Base-by-base conservation (phyloP, 2,888 invertebrate species). In the Heteromyza rotundicornis region DNA sequence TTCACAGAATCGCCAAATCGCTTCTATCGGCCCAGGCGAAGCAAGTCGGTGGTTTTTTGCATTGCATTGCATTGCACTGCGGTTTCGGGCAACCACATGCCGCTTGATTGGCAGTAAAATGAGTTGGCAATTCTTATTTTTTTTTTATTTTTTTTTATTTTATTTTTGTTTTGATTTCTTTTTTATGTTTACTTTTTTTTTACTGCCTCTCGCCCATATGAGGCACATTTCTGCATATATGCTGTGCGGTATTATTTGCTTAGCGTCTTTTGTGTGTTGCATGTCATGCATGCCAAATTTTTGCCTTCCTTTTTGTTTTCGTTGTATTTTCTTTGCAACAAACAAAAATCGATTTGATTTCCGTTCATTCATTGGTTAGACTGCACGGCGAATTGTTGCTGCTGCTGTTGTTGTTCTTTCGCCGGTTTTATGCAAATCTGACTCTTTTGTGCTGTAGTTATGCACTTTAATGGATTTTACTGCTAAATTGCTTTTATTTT, bases 321-420 rank as follows among this genome's bases (percentile, higher is more conserved):
- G 10, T 7, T 27, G 5, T 27, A 7, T 27, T 27, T 27, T n/a
- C 2, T 52, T 49, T 57, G 32, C 49, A 44, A 47, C 23, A n/a
- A n/a, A n/a, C n/a, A n/a, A n/a, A 63, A 71, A 66, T 71, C 69
- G 70, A 70, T 68, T 64, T 64, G 20, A 16, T 51, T 59, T 51
- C 47, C 59, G 27, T 49, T 49, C 49, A 20, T 49, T 19, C 49
- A 19, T 47, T 22, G 2, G 19, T 17, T 16, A n/a, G 27, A 7
- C n/a, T 40, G 40, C 14, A n/a, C 40, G 14, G 10, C 40, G 5
- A 3, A n/a, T 10, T 40, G 10, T 40, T 10, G 40, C 14, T 40
- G 24, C 14, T 23, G 54, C 17, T 35, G 36, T 54, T 54, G 36
- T 54, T 54, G 54, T 54, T 36, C 27, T 35, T 40, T 22, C n/a